These are phyloP conservation scores for Apolygus lucorum DNA, from an alignment of 1,140 invertebrate species.

Conservation along the genomic window DNA sequence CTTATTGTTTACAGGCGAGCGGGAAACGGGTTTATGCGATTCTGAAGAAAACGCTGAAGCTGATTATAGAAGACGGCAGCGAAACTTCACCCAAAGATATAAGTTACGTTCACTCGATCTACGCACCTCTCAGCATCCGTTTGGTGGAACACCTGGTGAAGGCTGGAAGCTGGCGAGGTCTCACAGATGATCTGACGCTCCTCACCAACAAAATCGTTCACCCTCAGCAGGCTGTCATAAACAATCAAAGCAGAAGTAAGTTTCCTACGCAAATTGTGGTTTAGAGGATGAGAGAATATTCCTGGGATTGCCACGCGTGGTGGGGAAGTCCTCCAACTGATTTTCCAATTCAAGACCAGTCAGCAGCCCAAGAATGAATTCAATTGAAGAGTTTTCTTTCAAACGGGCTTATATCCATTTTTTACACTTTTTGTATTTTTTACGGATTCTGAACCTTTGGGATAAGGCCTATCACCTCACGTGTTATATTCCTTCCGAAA, in stretches of 20 bases:
- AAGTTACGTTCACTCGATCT: conserved; percentile 87
- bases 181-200: conserved; percentile 55
- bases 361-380: no score
- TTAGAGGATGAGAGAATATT: neutral
- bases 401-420: no score
- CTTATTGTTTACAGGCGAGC: neutral
- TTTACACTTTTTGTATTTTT: no score
- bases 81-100: conserved; percentile 81
- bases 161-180: conserved; percentile 70
- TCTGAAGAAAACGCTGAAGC: conserved; percentile 53
- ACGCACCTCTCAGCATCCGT: conserved; percentile 85
- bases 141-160: conserved; percentile 76
- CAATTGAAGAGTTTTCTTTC: no score
- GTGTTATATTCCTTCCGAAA: no score
- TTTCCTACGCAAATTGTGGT: neutral
- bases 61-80: conserved; percentile 79
- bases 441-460: no score
- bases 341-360: no score
- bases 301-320: no score
- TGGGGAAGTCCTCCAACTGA: neutral
- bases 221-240: conserved; percentile 44
- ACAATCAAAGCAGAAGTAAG: conserved; percentile 25
- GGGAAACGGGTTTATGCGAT: conserved; percentile 38
- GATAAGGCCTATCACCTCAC: no score
- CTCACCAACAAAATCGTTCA: conserved; percentile 53